Evolutionary conservation across 2,113 vertebrate genomes (phyloP), one percentile per base, ranked within the genome.

Genomic region (Mungos mungo): DNA sequence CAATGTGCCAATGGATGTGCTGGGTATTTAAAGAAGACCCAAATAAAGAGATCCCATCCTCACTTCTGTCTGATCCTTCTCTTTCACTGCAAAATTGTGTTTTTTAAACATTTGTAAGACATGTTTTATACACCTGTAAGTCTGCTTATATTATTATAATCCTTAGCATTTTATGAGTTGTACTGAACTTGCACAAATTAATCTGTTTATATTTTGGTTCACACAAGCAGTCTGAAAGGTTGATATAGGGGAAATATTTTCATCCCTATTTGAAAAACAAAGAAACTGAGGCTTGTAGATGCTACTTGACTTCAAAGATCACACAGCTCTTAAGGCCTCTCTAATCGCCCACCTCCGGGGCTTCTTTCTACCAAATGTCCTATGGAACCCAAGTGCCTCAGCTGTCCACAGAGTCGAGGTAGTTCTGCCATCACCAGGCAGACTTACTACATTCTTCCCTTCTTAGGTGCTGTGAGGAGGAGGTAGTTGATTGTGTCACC

Each of bases 131-230:
- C 2, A 54, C 12, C 27, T 80, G 0, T 23, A 52, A 84, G 54
- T 33, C 10, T 84, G 14, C 16, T 50, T 63, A 76, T 77, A 47
- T 60, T 66, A 68, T 76, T 79, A n/a, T 63, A 85, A 71, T 63
- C 21, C 63, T 71, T 71, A 71, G n/a, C 23, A 85, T n/a, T 90
- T n/a, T 63, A n/a, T 85, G 90, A 21, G 52, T 76, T 88, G 83
- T 76, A 18, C 13, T 16, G 4, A 88, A 93, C 9, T 89, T 31
- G 33, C 63, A 90, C 12, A 52, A 16, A 45, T 79, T 91, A 84
- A 82, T 79, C 66, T 38, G 11, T 83, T 76, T 89, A 63, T 79
- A 84, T 89, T 84, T 93, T 85, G 38, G 35, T 57, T 15, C 33
- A 66, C 2, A 5, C 65, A 83, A 50, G 13, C 16, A 85, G n/a